These are phyloP conservation scores for Suricata suricatta DNA, from an alignment of 2,113 vertebrate species.

Conservation along the genomic window DNA sequence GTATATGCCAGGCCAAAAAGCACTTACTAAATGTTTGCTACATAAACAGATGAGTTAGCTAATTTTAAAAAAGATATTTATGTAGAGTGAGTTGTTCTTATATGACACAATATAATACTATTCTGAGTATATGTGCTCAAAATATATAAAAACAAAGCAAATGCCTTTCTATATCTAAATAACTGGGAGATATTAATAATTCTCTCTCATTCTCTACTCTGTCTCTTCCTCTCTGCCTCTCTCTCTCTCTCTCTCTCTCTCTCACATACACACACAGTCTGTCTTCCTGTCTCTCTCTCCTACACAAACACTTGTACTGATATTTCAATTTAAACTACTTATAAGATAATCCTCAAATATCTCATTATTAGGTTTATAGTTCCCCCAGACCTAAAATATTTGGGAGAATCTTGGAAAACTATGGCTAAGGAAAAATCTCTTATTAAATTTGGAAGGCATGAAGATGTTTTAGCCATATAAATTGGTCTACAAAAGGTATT, in stretches of 20 bases:
- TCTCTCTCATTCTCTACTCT: neutral
- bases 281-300: neutral
- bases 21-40: neutral
- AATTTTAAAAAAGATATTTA: neutral
- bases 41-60: neutral
- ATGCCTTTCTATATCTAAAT: neutral
- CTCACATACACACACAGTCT: neutral
- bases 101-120: neutral
- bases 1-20: neutral
- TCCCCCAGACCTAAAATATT: neutral
- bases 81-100: neutral
- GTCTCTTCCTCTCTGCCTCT: too few relatives aligned
- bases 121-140: neutral
- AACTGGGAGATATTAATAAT: neutral
- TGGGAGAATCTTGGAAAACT: neutral
- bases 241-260: neutral
- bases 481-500: neutral
- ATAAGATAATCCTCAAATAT: slow-evolving; percentile 1
- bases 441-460: neutral
- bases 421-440: neutral
- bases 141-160: neutral
- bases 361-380: neutral
- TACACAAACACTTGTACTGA: neutral
- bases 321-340: neutral
- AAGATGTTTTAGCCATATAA: neutral